phyloP scores from a whole-genome alignment of 1,140 invertebrate species.

The Drosophila sucinea region DNA sequence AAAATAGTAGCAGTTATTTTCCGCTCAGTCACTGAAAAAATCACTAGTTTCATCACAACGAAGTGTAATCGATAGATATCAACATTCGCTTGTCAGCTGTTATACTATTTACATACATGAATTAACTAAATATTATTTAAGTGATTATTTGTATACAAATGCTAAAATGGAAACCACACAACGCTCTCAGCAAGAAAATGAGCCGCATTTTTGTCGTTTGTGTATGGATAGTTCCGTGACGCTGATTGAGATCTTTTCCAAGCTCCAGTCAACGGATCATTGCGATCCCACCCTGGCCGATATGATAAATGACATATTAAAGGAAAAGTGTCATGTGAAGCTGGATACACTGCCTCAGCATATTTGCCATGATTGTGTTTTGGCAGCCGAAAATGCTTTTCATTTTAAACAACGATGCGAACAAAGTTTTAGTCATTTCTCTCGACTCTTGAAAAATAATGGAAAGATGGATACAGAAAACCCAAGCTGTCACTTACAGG shows the following conservation, averaged over 20 bases:
- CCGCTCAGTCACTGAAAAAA: no score
- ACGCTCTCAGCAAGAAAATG: not conserved
- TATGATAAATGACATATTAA: slow-evolving; percentile 38
- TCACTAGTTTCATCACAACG: not conserved
- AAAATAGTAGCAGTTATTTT: no score
- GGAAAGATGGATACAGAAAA: not conserved
- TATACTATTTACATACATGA: not conserved
- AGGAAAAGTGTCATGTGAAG: slow-evolving; percentile 22
- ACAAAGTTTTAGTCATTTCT: slow-evolving; percentile 35
- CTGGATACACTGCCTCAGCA: slow-evolving; percentile 39
- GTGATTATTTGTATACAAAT: not conserved
- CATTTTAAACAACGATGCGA: slow-evolving; percentile 42
- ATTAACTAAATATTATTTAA: not conserved
- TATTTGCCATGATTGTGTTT: slow-evolving; percentile 36
- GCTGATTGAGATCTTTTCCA: slow-evolving; percentile 33
- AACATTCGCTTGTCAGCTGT: not conserved
- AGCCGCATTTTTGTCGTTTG: slow-evolving; percentile 25
- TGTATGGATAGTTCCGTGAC: slow-evolving; percentile 28
- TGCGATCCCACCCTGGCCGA: slow-evolving; percentile 26
- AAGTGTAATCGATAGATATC: not conserved
- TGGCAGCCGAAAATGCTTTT: slow-evolving; percentile 41
- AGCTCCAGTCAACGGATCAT: slow-evolving; percentile 7
- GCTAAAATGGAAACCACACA: not conserved
- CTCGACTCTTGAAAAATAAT: slow-evolving; percentile 5
- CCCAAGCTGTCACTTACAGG: not conserved